Evolutionary conservation across 2,888 invertebrate species (phyloP), one percentile per base, ranked within the genome.

Genomic region (Orchestes rusci): DNA sequence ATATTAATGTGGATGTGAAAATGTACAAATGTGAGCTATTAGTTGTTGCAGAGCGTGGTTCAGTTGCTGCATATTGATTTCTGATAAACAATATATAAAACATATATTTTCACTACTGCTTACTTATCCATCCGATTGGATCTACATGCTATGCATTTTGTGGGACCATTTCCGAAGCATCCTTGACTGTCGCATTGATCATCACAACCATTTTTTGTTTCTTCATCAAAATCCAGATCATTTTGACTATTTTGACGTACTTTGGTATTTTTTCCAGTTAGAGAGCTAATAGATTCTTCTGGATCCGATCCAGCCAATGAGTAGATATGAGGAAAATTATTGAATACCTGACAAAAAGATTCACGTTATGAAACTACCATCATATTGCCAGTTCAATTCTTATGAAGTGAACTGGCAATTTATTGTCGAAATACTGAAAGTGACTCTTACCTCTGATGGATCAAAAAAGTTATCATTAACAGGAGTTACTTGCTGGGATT

Each of bases 121-220:
- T 67, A 82, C 82, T 85, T 85, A 63, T 88, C 88, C 55, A 89
- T 73, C 32, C 85, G 74, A 60, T 84, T 87, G 60, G 83, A 81
- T 64, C 81, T 83, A 66, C 90, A 90, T 19, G 83, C 80, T 43
- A 89, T 79, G 65, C 91, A 91, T 61, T 88, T 87, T 17, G 82
- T 81, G 4, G 88, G 84, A 53, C 88, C 87, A 61, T 82, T 81
- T 47, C 88, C 90, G 62, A 86, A 89, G 66, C 91, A 91, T 36
- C 89, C 89, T 67, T 85, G 84, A 31, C 79, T 72, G 67, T 88
- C 88, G 69, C 89, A 90, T 68, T 89, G 85, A 18, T 84, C 82
- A 68, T 88, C 86, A 69, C 89, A 90, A 58, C 83, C 81, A 39
- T 66, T 65, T 53, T 67, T 67, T 1, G 64, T 63, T 45, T 67